Evolutionary conservation across 2,888 invertebrate genomes (phyloP).

Genomic region (Agonopterix heracliana): DNA sequence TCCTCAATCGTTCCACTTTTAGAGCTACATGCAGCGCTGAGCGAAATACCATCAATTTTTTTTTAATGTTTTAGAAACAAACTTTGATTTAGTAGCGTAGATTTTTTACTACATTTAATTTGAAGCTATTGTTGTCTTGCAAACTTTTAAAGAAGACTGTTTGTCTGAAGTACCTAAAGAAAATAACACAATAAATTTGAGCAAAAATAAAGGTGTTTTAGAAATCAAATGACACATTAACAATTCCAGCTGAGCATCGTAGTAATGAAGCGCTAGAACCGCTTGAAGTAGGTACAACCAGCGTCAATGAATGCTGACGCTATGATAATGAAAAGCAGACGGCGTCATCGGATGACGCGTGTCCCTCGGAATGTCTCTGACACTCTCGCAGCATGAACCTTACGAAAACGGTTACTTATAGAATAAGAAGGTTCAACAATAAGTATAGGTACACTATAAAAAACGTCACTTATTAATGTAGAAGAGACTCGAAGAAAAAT

Average conservation of each 20-base stretch:
- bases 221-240: too few species aligned
- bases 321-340: conserved; percentile 36
- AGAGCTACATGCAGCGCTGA: conserved; percentile 16
- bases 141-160: too few species aligned
- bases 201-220: too few species aligned
- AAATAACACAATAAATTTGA: too few species aligned
- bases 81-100: too few species aligned
- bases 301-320: conserved; percentile 50
- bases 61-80: neutral
- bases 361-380: conserved; percentile 46
- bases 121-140: too few species aligned
- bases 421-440: neutral
- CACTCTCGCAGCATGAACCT: conserved; percentile 15
- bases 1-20: conserved; percentile 28
- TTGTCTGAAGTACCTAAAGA: too few species aligned
- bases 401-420: neutral
- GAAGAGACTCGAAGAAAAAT: too few species aligned
- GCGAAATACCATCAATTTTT: conserved; percentile 11
- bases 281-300: conserved; percentile 26
- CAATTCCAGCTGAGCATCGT: too few species aligned
- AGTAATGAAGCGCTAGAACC: conserved; percentile 30
- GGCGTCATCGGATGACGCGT: conserved; percentile 56
- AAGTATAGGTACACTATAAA: too few species aligned
- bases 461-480: too few species aligned
- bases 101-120: too few species aligned